A percentile compares a stretch with the other conserved stretches of the same genome.
Conservation (phyloP, 2,888 invertebrate genomes). For the Morinoia aosen region DNA sequence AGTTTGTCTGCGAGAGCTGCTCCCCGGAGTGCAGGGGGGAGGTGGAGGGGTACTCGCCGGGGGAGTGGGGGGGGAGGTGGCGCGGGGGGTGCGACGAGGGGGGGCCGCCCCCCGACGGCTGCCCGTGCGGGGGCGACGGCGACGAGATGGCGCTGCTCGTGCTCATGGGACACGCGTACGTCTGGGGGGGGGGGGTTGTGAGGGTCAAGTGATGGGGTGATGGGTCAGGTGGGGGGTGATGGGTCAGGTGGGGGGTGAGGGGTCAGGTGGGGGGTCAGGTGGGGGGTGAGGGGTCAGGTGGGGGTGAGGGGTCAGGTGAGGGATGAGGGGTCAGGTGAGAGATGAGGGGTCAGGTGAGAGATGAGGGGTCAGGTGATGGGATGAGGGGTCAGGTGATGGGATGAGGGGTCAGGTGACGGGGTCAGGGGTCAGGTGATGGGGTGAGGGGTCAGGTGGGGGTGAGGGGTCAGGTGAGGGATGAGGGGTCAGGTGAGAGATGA, state of each 20-base stretch:
- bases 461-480: too few species aligned
- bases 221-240: too few species aligned
- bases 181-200: neutral
- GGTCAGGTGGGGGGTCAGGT: neutral
- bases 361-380: too few species aligned
- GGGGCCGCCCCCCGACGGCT: neutral
- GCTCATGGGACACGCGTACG: slow-evolving; percentile 19
- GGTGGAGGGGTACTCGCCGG: slow-evolving; percentile 53
- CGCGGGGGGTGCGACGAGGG: too few species aligned
- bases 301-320: too few species aligned
- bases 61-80: neutral
- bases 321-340: neutral
- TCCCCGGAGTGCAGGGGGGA: slow-evolving; percentile 55
- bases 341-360: neutral
- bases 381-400: too few species aligned
- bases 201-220: too few species aligned
- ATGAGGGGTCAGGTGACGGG: neutral
- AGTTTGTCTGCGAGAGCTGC: slow-evolving; percentile 94
- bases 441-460: neutral
- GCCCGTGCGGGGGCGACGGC: neutral
- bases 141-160: neutral
- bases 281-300: too few species aligned
- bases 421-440: neutral
- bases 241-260: neutral
- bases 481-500: too few species aligned